A percentile compares a stretch with the other conserved stretches of the same genome.
These are phyloP conservation scores for Drosophila ochracea DNA, from an alignment of 2,888 invertebrate genomes.

Conservation along the genomic window DNA sequence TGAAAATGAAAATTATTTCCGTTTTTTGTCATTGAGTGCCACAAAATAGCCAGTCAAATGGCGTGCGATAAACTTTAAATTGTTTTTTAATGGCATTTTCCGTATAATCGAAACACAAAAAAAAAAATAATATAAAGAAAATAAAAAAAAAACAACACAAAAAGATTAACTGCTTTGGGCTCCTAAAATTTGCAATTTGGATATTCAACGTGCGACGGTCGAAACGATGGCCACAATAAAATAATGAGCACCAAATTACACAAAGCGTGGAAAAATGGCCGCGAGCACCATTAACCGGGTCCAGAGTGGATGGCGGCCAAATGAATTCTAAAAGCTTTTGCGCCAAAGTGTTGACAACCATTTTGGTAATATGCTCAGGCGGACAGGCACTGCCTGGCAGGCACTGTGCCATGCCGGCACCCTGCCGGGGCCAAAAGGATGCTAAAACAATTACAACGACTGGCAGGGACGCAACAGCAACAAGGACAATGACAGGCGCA, in stretches of 20 bases:
- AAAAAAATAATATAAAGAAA: constrained; percentile 32
- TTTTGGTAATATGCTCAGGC: constrained; percentile 69
- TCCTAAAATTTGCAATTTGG: constrained; percentile 63
- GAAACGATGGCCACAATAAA: constrained; percentile 62
- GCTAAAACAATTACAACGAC: constrained; percentile 67
- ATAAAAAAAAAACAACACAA: constrained; percentile 29
- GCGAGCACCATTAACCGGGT: constrained; percentile 57
- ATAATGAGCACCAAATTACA: constrained; percentile 69
- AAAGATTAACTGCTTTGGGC: constrained; percentile 62
- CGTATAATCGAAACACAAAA: constrained; percentile 41
- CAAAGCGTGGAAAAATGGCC: constrained; percentile 70
- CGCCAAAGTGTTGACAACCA: constrained; percentile 72
- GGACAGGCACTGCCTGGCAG: constrained; percentile 21
- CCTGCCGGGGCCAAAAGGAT: constrained; percentile 56
- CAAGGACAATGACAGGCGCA: constrained; percentile 68
- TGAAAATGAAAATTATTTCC: constrained; percentile 11
- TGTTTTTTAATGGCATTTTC: constrained; percentile 66
- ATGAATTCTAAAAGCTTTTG: constrained; percentile 72
- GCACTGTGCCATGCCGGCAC: constrained; percentile 19
- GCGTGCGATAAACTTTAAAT: constrained; percentile 60
- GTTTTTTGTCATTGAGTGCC: constrained; percentile 17
- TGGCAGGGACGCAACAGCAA: constrained; percentile 36
- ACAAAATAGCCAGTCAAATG: constrained; percentile 28
- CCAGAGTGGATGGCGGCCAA: constrained; percentile 34
- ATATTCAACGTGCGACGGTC: constrained; percentile 50